These are phyloP conservation scores for Tipula helvola DNA, from an alignment of 2,888 invertebrate genomes.

Conservation along the genomic window DNA sequence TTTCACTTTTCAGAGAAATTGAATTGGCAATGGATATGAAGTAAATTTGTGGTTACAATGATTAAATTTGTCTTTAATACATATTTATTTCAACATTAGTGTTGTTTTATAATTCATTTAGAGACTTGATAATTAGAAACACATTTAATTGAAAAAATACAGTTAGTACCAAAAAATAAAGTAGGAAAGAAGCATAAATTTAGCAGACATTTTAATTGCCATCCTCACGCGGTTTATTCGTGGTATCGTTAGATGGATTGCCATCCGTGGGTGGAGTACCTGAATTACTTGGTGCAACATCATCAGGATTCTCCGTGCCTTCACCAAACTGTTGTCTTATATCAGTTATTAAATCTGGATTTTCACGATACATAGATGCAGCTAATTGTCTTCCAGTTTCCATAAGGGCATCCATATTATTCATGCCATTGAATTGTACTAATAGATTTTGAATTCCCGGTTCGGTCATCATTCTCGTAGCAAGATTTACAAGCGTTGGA, in stretches of 20 bases:
- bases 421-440: slow-evolving; percentile 13
- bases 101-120: neutral
- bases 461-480: slow-evolving; percentile 15
- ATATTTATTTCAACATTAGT: neutral
- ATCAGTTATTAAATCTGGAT: slow-evolving; percentile 12
- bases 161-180: neutral
- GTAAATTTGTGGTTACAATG: too few species aligned
- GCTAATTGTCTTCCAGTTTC: slow-evolving; percentile 14
- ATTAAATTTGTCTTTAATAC: neutral
- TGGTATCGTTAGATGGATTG: neutral
- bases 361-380: slow-evolving; percentile 12
- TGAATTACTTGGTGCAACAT: neutral
- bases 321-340: slow-evolving; percentile 8
- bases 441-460: slow-evolving; percentile 15
- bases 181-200: neutral
- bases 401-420: slow-evolving; percentile 15
- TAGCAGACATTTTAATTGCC: neutral
- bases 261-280: neutral
- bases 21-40: too few species aligned
- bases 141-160: neutral
- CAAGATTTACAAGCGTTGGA: slow-evolving; percentile 15
- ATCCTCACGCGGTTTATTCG: neutral
- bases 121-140: neutral
- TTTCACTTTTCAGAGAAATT: too few species aligned
- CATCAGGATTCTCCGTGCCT: neutral